phyloP scores from a whole-genome alignment of 1,140 invertebrate species.

The Drosophila pandora region DNA sequence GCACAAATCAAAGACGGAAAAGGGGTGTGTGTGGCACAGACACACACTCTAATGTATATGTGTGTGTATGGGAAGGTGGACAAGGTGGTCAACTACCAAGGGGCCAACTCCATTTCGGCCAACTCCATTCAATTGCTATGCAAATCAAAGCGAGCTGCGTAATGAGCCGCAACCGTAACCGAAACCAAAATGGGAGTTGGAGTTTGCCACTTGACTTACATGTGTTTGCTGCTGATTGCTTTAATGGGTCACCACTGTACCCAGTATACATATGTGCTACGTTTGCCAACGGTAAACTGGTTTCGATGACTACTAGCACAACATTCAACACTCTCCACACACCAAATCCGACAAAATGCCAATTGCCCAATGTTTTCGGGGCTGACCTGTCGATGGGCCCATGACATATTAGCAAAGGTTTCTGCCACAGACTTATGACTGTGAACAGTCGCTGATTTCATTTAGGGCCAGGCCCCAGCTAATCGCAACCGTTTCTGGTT shows the following conservation, averaged over 20 bases:
- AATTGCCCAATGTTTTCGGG: conserved; percentile 36
- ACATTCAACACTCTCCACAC: neutral
- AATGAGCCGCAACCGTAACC: conserved; percentile 64
- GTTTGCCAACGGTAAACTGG: neutral
- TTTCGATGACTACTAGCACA: neutral
- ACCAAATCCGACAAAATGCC: conserved; percentile 30
- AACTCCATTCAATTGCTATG: conserved; percentile 68
- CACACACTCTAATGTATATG: neutral
- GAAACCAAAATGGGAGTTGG: conserved; percentile 29
- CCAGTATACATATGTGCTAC: neutral
- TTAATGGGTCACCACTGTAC: conserved; percentile 60
- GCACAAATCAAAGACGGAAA: conserved; percentile 49
- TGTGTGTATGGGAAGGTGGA: neutral
- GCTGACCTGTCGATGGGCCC: conserved; percentile 43
- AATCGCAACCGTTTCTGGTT: conserved; percentile 36
- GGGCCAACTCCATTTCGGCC: conserved; percentile 38
- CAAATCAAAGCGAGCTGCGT: conserved; percentile 71
- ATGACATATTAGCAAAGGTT: conserved; percentile 53
- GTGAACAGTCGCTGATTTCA: conserved; percentile 42
- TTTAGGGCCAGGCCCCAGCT: conserved; percentile 46
- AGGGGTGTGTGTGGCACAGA: neutral
- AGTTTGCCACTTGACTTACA: conserved; percentile 60
- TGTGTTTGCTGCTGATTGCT: conserved; percentile 57
- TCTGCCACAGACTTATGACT: conserved; percentile 36
- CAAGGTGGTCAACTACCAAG: conserved; percentile 27